Percentiles rank a stretch among this genome's conserved stretches.
These are phyloP conservation scores for Cygnus atratus DNA, from an alignment of 2,113 vertebrate species.

Conservation along the genomic window DNA sequence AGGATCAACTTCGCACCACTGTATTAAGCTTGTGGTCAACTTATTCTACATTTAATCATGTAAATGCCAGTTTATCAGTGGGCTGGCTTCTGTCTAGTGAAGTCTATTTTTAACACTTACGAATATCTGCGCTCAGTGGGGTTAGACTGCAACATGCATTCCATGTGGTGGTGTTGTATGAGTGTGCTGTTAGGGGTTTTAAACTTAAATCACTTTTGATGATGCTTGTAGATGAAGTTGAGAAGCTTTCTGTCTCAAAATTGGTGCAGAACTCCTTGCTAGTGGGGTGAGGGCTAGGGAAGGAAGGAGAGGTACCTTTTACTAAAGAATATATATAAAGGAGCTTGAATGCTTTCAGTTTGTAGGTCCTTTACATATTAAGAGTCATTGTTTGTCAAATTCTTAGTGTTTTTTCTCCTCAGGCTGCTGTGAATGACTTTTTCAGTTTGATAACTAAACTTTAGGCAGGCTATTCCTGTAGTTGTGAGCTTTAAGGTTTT, in stretches of 20 bases:
- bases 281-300: not conserved
- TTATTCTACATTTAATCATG: not conserved
- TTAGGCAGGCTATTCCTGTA: constrained; percentile 44
- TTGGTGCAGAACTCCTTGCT: not conserved
- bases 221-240: not conserved
- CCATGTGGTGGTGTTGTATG: not conserved
- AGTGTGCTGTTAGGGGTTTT: not conserved
- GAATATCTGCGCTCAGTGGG: not conserved
- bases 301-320: not conserved
- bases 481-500: constrained; percentile 26
- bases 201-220: not conserved
- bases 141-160: constrained; percentile 37
- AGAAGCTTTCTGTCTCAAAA: not conserved
- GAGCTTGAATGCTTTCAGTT: not conserved
- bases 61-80: constrained; percentile 3
- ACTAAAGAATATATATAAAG: not conserved
- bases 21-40: not conserved
- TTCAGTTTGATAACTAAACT: constrained; percentile 3
- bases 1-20: not conserved
- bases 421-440: not conserved
- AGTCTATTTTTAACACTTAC: constrained; percentile 28
- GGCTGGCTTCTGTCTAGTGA: constrained; percentile 47
- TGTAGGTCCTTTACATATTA: not conserved
- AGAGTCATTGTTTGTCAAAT: not conserved
- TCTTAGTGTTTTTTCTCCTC: not conserved